Evolutionary conservation across 1,140 invertebrate species (phyloP).

Genomic region (Drosophila ficusphila): DNA sequence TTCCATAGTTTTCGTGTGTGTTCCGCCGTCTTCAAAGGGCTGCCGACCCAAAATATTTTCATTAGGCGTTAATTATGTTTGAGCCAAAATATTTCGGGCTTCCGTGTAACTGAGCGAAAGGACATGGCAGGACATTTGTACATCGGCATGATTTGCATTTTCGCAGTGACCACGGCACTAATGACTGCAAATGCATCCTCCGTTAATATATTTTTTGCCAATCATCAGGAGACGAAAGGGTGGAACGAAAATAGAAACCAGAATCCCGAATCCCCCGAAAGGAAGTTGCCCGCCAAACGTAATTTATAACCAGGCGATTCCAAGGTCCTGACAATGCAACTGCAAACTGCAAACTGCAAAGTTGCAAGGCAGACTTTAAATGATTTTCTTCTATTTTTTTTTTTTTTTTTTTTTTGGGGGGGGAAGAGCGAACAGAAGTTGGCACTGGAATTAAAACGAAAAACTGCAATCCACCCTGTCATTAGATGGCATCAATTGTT

Average conservation of each 20-base stretch:
- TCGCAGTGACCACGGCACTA: conserved; percentile 26
- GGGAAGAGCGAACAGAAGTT: conserved; percentile 54
- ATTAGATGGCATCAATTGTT: conserved; percentile 76
- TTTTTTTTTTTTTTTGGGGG: not conserved
- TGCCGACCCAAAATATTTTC: conserved; percentile 48
- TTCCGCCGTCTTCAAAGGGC: conserved; percentile 19
- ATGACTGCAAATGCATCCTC: conserved; percentile 5
- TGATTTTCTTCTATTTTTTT: no score
- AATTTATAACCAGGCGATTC: conserved; percentile 64
- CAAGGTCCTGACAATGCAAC: conserved; percentile 58
- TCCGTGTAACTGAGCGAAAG: conserved; percentile 10
- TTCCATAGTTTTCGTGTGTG: conserved; percentile 11
- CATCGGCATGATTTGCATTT: conserved; percentile 27
- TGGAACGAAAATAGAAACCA: conserved; percentile 3
- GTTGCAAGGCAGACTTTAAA: conserved; percentile 12
- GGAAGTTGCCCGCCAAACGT: conserved; percentile 43
- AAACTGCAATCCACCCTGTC: conserved; percentile 77
- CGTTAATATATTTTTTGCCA: conserved; percentile 10
- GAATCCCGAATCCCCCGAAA: not conserved
- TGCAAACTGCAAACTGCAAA: conserved; percentile 31
- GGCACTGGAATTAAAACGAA: conserved; percentile 69
- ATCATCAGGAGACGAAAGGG: conserved; percentile 26
- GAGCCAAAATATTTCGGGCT: conserved; percentile 40
- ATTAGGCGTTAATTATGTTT: conserved; percentile 50
- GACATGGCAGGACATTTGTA: conserved; percentile 14